Evolutionary conservation across 2,888 invertebrate genomes (phyloP), one percentile per base, ranked within the genome.

Genomic region (Mylabris sibirica): DNA sequence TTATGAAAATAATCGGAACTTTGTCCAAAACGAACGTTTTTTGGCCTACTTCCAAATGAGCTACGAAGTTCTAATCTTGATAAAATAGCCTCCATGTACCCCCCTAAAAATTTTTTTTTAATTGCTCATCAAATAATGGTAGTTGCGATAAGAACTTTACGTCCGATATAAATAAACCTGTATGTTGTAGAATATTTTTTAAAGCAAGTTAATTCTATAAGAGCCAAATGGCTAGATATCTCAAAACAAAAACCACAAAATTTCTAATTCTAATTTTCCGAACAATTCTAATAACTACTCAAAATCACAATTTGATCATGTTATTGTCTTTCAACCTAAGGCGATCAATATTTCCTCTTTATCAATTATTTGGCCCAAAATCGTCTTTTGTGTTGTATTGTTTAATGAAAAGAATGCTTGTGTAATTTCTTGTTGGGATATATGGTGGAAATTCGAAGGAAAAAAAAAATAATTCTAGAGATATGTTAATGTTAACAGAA

Each of bases 301-400:
- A 41, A 41, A 41, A 70, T 70, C 70, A 70, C 67, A 74, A 65
- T 68, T 65, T 70, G 67, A 64, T 63, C 38, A 69, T 67, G 44
- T 73, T 75, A 75, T 75, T 75, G 74, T 75, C 74, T 72, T 69
- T 69, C 65, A 64, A 73, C 72, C 74, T 75, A 75, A 75, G 73
- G 72, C 74, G 73, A 69, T 59, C 24, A 14, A 24, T 26, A 24
- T 22, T 35, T 1, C n/a, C 49, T 34, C 60, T 14, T 35, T 38
- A 26, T 59, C 35, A 59, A 38, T 34, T 34, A 35, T 30, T 34
- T 34, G 11, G n/a, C 14, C 30, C 20, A 14, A 30, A 20, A 30
- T 34, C 30, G 20, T 34, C 9, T 60, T 24, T 60, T 34, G 14
- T 60, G 30, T 3, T n/a, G 12, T 17, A 8, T 59, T 59, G 12